Evolutionary conservation across 2,888 invertebrate species (phyloP), one percentile per base, ranked within the genome.

Genomic region (Chelonus formosanus): DNA sequence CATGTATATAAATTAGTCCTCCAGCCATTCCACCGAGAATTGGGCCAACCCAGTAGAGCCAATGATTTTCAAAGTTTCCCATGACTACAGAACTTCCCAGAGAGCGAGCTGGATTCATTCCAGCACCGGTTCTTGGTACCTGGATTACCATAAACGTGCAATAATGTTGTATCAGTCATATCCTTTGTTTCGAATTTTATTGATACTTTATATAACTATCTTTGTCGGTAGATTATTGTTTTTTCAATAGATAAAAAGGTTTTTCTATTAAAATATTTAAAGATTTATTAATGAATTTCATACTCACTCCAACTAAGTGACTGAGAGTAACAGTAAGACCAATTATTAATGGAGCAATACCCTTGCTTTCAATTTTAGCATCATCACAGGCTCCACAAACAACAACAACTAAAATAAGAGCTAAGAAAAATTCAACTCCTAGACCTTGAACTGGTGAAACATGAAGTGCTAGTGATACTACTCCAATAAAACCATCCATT

Each of bases 1-100:
- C 82, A 81, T 89, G 89, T 47, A 90, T 89, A 84, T 95, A 95
- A 56, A 94, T 84, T 34, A 95, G 86, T 3, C 91, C 91, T 3
- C 91, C 94, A 0, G 90, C 89, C 59, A 94, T 86, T 4, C 93
- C 95, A 47, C 95, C 95, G 2, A 92, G 86, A 67, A 93, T 88
- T 0, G 95, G 95, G 0, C 95, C 96, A n/a, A 90, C 88, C 95
- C 95, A 96, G 85, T 94, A 96, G 0, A 95, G 91, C 95, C 96
- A 96, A 77, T 96, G 96, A 74, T 93, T 84, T 3, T 85, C 84
- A 91, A 94, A 96, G 40, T 85, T 84, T 68, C 89, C 89, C 71
- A 90, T 89, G 65, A 95, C 90, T 34, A 95, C 89, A 3, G 96
- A 94, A 0, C 95, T 93, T 67, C 96, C 96, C 78, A 96, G 90